Percentiles rank a stretch among this genome's conserved stretches.
Evolutionary conservation across 2,888 invertebrate species (phyloP).

Genomic region (Lasioglossum lativentre): DNA sequence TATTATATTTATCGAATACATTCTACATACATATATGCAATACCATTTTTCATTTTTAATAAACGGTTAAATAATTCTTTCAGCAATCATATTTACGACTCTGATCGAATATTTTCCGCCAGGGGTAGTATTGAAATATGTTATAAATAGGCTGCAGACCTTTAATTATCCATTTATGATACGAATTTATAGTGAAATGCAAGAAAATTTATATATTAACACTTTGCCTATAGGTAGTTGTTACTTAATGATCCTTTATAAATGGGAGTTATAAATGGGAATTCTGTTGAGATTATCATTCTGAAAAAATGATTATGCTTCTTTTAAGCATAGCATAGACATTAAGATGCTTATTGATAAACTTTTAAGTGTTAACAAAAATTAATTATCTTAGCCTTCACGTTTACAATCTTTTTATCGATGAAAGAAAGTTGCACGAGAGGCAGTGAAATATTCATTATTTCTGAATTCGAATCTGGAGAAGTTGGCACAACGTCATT

Average conservation of each 20-base stretch:
- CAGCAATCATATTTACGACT: not conserved
- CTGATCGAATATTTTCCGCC: not conserved
- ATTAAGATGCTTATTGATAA: not conserved
- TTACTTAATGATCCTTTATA: not conserved
- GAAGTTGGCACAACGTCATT: not conserved
- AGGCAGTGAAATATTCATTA: no score
- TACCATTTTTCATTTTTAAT: not conserved
- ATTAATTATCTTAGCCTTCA: not conserved
- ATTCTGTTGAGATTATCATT: no score
- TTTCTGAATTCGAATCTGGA: no score
- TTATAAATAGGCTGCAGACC: not conserved
- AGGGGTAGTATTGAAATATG: not conserved
- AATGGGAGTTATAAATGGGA: no score
- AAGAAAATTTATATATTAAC: not conserved
- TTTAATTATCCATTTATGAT: not conserved
- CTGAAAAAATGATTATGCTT: not conserved
- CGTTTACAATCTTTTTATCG: not conserved
- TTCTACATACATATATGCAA: not conserved
- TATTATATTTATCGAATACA: not conserved
- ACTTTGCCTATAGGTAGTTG: not conserved
- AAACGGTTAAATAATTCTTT: slow-evolving; percentile 4
- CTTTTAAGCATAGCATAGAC: not conserved
- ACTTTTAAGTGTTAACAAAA: not conserved
- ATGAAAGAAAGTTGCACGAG: not conserved
- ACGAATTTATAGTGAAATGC: not conserved